phyloP scores from a whole-genome alignment of 2,113 vertebrate genomes.

The Scytalopus superciliaris region DNA sequence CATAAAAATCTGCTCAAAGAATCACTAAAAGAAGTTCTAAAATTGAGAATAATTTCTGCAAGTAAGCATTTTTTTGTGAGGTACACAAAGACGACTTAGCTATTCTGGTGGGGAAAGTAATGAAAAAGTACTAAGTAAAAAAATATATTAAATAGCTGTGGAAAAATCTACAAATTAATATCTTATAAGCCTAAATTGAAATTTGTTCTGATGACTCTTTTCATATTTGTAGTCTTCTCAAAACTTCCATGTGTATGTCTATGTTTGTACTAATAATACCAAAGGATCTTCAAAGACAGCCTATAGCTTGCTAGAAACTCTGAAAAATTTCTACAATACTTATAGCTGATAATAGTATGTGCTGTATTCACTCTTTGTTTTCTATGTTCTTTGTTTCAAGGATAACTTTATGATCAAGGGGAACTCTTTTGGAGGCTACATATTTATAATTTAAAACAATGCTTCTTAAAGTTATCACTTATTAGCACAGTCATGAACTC shows the following conservation, averaged over 20 bases:
- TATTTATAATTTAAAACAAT: neutral
- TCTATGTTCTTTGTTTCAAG: neutral
- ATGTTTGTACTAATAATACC: neutral
- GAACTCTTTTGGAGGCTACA: neutral
- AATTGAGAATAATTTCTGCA: neutral
- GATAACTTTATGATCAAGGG: neutral
- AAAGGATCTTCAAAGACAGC: neutral
- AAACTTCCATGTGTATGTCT: neutral
- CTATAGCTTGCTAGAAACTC: neutral
- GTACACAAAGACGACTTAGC: neutral
- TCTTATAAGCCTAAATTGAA: neutral
- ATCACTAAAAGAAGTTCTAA: neutral
- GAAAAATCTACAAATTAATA: neutral
- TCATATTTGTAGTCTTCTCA: neutral
- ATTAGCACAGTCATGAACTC: neutral
- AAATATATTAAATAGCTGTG: fast-evolving
- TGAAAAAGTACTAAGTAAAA: neutral
- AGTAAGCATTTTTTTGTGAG: neutral
- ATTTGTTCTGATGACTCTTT: neutral
- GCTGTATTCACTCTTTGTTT: neutral
- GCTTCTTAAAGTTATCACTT: neutral
- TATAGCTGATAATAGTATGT: neutral
- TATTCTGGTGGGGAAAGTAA: neutral
- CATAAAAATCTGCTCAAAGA: neutral
- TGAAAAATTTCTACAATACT: neutral